A percentile compares a stretch with the other conserved stretches of the same genome.
Evolutionary conservation across 2,797 vertebrate genomes (phyloP).

Genomic region (Ataeniobius toweri): DNA sequence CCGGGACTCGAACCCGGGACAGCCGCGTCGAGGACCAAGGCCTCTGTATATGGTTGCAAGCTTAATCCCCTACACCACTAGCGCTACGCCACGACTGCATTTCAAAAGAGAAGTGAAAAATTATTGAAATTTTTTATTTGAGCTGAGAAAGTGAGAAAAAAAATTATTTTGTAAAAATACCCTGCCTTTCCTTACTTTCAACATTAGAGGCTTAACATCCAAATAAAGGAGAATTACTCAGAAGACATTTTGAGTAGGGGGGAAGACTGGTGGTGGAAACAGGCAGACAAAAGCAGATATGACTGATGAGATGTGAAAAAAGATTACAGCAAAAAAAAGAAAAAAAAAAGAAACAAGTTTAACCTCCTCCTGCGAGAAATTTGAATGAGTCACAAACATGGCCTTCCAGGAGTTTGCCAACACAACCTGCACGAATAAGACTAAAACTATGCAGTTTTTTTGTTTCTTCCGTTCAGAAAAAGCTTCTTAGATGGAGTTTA

Average conservation of each 20-base stretch:
- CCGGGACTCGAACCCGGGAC: too few species aligned
- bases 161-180: background rate
- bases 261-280: background rate
- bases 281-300: background rate
- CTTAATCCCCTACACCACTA: too few species aligned
- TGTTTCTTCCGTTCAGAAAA: constrained; percentile 15
- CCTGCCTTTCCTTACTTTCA: background rate
- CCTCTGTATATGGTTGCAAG: too few species aligned
- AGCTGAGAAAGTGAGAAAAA: background rate
- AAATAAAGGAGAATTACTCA: background rate
- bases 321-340: background rate
- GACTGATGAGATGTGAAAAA: background rate
- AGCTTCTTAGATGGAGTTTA: constrained; percentile 14
- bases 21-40: too few species aligned
- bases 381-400: constrained; percentile 41
- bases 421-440: constrained; percentile 32
- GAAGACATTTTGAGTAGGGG: background rate
- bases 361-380: constrained; percentile 27
- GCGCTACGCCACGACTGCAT: background rate
- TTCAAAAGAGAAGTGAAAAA: background rate
- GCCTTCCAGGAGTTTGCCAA: constrained; percentile 14
- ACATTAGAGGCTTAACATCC: background rate
- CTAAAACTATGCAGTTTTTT: constrained; percentile 25
- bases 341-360: constrained; percentile 15
- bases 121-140: background rate